Evolutionary conservation across 2,797 vertebrate species (phyloP).

Genomic region (Sebastes diploproa): DNA sequence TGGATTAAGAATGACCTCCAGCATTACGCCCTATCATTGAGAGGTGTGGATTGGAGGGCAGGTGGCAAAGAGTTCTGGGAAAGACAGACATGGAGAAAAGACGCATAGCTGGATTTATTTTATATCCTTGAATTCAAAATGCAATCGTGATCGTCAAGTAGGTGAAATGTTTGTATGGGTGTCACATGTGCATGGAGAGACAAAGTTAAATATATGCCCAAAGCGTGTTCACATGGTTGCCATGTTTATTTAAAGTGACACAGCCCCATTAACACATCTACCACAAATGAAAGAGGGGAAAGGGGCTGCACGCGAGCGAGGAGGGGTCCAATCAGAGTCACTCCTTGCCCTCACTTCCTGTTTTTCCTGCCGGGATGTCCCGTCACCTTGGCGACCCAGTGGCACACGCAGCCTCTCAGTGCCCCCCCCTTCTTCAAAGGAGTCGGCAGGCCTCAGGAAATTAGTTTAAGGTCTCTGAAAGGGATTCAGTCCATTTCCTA

Average conservation of each 20-base stretch:
- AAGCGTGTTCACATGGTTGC: background rate
- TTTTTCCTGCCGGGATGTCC: slow-evolving; percentile 80
- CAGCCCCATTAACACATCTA: slow-evolving; percentile 44
- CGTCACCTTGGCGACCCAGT: slow-evolving; percentile 73
- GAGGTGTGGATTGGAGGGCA: slow-evolving; percentile 1
- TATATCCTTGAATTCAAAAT: background rate
- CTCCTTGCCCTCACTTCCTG: slow-evolving; percentile 81
- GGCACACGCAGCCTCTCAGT: slow-evolving; percentile 71
- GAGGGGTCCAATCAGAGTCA: slow-evolving; percentile 81
- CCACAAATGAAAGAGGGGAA: slow-evolving; percentile 67
- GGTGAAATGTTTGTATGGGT: background rate
- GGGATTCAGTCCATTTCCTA: slow-evolving; percentile 80
- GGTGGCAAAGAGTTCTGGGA: background rate
- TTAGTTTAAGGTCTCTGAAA: slow-evolving; percentile 77
- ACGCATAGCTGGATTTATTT: background rate
- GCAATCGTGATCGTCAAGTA: background rate
- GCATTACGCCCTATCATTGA: slow-evolving; percentile 25
- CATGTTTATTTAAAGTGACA: slow-evolving; percentile 61
- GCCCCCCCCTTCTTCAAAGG: slow-evolving; percentile 69
- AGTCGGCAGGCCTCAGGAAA: slow-evolving; percentile 77
- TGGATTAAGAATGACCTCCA: slow-evolving; percentile 51
- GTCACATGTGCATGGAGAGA: background rate
- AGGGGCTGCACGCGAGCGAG: slow-evolving; percentile 63
- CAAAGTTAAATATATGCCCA: background rate
- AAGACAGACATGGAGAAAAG: background rate